Conservation (phyloP, 2,888 invertebrate genomes). For the Ecdyonurus torrentis region DNA sequence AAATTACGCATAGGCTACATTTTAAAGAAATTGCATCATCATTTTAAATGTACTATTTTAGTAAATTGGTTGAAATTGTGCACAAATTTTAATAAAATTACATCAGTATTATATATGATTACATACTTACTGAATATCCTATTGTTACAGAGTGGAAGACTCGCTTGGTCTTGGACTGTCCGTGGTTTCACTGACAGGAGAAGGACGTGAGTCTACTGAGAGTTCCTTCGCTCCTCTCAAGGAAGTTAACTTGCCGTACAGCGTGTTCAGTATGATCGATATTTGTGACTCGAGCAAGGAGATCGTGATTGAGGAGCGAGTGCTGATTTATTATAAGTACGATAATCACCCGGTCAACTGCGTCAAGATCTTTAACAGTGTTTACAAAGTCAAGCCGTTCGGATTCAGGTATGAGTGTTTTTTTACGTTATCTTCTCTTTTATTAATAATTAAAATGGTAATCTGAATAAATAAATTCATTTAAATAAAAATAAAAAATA, state of each 20-base stretch:
- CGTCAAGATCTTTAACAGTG: slow-evolving; percentile 87
- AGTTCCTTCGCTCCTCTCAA: slow-evolving; percentile 79
- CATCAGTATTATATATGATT: no score
- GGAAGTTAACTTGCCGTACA: slow-evolving; percentile 68
- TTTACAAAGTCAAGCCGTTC: slow-evolving; percentile 67
- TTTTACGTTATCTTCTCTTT: no score
- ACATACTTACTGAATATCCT: background rate
- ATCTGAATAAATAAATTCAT: no score
- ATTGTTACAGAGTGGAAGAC: slow-evolving; percentile 38
- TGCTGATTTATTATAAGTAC: slow-evolving; percentile 90
- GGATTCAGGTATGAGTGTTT: slow-evolving; percentile 63
- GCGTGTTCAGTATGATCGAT: slow-evolving; percentile 84
- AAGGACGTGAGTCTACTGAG: slow-evolving; percentile 71
- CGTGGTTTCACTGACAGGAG: slow-evolving; percentile 79
- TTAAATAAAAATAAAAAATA: no score
- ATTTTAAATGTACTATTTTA: no score
- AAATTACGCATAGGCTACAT: no score
- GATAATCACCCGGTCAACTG: slow-evolving; percentile 93
- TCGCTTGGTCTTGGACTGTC: slow-evolving; percentile 83
- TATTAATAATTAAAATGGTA: no score
- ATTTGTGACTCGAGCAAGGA: slow-evolving; percentile 93
- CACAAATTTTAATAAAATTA: no score
- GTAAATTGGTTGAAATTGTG: no score
- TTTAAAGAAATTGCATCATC: background rate
- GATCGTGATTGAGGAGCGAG: slow-evolving; percentile 72